Evolutionary conservation across 2,797 vertebrate species (phyloP), one percentile per base, ranked within the genome.

Genomic region (Vultur gryphus): DNA sequence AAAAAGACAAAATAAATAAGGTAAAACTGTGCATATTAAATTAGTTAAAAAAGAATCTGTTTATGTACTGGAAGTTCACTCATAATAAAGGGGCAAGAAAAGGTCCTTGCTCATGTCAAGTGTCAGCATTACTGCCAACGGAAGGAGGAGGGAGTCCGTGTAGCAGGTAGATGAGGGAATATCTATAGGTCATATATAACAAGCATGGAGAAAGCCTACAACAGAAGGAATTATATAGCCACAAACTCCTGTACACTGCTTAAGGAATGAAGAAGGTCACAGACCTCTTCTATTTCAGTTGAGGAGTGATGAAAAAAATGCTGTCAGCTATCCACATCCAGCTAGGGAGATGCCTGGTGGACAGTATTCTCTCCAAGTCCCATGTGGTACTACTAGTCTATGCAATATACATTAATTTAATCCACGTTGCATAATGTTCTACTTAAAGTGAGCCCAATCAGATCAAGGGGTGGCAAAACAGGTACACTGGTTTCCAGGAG

Each of bases 1-100:
- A 87, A 77, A 94, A 94, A 94, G 83, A 95, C 76, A 95, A 95
- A 96, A 96, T 82, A 97, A 98, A 73, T 93, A 94, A 81, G 65
- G 91, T 41, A 89, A 95, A 96, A 76, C 31, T 79, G 25, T 66
- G 57, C 54, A 58, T 39, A 76, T 62, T 71, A 87, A 84, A 94
- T 82, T 59, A 89, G 65, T 67, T 89, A 0, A 41, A 90, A 77
- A 96, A 71, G 7, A 84, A 79, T 82, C 52, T 79, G 33, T 73
- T 75, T 86, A 75, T 39, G 26, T 77, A 65, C 78, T 69, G 23
- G 28, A 87, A 86, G 16, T 84, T 90, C 46, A 61, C 33, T 84
- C 26, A 57, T 12, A 57, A 51, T 73, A 84, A 88, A 85, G 33
- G n/a, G 44, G 31, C 59, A 95, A 93, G 73, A 84, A 84, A 71